A percentile compares a stretch with the other conserved stretches of the same genome.
Conservation (phyloP, 2,113 vertebrate species). For the Trichomycterus rosablanca region DNA sequence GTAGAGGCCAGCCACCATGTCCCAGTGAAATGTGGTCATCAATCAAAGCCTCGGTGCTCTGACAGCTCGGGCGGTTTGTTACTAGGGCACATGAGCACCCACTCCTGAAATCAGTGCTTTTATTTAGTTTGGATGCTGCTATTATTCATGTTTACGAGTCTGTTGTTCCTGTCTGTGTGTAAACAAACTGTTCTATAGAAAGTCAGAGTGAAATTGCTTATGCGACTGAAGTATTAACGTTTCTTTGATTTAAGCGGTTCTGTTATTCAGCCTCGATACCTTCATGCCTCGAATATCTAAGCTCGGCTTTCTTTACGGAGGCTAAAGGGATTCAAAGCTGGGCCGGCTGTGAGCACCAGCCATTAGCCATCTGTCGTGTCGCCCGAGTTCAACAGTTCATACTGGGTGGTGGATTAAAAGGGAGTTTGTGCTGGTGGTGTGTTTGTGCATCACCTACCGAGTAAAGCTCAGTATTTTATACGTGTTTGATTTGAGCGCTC, state of each 20-base stretch:
- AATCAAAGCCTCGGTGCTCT: neutral
- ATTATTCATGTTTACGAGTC: too few relatives aligned
- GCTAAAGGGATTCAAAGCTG: neutral
- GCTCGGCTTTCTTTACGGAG: too few relatives aligned
- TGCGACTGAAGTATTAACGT: too few relatives aligned
- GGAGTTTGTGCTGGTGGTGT: constrained; percentile 7
- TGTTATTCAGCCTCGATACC: too few relatives aligned
- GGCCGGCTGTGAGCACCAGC: neutral
- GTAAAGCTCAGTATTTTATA: constrained; percentile 58
- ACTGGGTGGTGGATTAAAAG: neutral
- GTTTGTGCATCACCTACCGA: constrained; percentile 32
- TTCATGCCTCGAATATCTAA: too few relatives aligned
- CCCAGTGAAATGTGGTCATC: neutral
- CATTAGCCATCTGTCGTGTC: constrained; percentile 1
- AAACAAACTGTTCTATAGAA: too few relatives aligned
- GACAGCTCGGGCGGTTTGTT: neutral
- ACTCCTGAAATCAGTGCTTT: too few relatives aligned
- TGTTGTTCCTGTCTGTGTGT: too few relatives aligned
- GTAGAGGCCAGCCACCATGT: neutral
- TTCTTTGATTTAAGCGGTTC: too few relatives aligned
- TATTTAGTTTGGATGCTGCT: too few relatives aligned
- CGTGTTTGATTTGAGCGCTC: constrained; percentile 51
- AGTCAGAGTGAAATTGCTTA: too few relatives aligned
- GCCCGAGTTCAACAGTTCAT: neutral
- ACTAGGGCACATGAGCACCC: neutral